A percentile compares a stretch with the other conserved stretches of the same genome.
Conservation (phyloP, 2,888 invertebrate genomes). For the Tortricodes alternella region DNA sequence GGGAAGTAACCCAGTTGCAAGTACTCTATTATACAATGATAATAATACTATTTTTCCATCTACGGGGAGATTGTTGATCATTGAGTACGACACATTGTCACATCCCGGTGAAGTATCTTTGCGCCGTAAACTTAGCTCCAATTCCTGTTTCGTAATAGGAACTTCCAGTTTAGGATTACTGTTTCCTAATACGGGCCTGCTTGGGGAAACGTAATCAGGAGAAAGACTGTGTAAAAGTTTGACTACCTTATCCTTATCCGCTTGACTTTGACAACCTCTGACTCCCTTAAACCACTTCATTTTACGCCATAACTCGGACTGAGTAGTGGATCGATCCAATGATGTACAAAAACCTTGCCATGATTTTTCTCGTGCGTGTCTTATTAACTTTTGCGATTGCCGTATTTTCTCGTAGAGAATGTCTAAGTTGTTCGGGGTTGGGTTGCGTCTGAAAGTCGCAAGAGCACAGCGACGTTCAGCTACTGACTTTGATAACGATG, state of each 20-base stretch:
- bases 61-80: constrained; percentile 27
- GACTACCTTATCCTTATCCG: constrained; percentile 1
- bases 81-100: constrained; percentile 27
- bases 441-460: constrained; percentile 35
- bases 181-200: no score
- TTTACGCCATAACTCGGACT: no score
- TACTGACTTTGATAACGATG: constrained; percentile 34
- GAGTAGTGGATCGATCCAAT: no score
- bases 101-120: constrained; percentile 28
- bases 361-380: constrained; percentile 11
- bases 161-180: no score
- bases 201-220: constrained; percentile 13
- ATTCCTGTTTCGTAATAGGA: no score
- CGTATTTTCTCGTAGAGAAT: constrained; percentile 25
- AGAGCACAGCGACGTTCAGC: constrained; percentile 36
- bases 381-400: constrained; percentile 19
- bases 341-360: constrained; percentile 30
- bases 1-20: constrained; percentile 2
- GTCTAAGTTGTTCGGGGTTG: constrained; percentile 33
- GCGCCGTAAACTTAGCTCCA: no score
- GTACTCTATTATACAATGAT: constrained; percentile 15
- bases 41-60: constrained; percentile 21
- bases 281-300: constrained; percentile 36
- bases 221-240: constrained; percentile 10
- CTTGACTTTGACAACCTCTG: background rate